Percentiles rank a stretch among this genome's conserved stretches.
Evolutionary conservation across 2,797 vertebrate species (phyloP).

Genomic region (Sebastes baramenuke): DNA sequence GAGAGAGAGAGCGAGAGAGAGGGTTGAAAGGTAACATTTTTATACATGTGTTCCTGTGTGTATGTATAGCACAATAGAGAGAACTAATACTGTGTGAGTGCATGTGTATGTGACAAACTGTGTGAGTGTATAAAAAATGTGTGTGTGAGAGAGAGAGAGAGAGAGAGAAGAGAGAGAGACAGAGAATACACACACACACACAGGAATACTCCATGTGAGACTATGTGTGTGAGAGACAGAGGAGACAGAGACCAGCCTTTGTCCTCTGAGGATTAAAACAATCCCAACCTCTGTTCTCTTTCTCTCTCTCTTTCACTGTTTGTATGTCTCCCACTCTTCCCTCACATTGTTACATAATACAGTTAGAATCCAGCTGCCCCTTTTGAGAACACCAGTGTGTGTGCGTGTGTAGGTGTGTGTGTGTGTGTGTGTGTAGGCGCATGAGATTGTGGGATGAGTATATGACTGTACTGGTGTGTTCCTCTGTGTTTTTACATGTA

Average conservation of each 20-base stretch:
- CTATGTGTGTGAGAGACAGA: background rate
- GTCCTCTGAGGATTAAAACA: constrained; percentile 37
- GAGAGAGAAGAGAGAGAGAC: background rate
- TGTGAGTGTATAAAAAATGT: background rate
- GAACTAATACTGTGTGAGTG: background rate
- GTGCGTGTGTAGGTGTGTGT: background rate
- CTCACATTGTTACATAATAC: constrained; percentile 45
- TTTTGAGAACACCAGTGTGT: background rate
- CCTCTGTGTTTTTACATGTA: constrained; percentile 18
- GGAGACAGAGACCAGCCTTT: constrained; percentile 33
- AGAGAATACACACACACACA: background rate
- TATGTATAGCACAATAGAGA: background rate
- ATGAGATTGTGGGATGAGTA: background rate
- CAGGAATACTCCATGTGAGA: background rate
- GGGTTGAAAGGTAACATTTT: background rate
- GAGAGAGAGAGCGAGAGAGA: too few relatives aligned
- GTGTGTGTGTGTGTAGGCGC: background rate
- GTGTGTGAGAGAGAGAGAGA: background rate
- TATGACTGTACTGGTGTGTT: background rate
- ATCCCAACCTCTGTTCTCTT: constrained; percentile 47
- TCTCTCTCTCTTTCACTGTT: background rate
- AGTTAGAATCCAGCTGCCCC: constrained; percentile 33
- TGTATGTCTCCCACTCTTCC: constrained; percentile 6
- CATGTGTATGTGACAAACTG: too few relatives aligned
- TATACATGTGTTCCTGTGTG: background rate